Evolutionary conservation across 2,888 invertebrate species (phyloP), one percentile per base, ranked within the genome.

Genomic region (Osmoderma eremita): DNA sequence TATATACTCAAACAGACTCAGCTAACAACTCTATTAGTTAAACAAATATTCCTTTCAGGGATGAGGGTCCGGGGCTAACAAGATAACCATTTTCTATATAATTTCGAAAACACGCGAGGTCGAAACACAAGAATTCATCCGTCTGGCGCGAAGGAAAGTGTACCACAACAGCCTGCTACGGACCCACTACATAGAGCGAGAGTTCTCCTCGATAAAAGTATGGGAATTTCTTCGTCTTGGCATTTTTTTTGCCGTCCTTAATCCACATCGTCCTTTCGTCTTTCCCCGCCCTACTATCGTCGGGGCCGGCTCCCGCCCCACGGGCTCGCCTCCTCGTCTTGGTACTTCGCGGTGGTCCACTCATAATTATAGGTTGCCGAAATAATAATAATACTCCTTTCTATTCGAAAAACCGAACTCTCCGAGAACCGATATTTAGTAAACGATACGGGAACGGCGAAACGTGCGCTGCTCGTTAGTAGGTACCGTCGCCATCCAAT

Each of bases 351-450:
- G 80, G 80, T 80, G 80, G 80, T 80, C 80, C 75, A 30, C 30
- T 73, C 73, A 76, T 80, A 80, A 80, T 80, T 80, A 80, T 77
- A 77, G 78, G 80, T 79, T 80, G 77, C 77, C 76, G 74, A 79
- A 78, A 80, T 80, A 80, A 80, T 80, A 80, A 80, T 80, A 79
- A 79, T 61, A 56, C 77, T 75, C 78, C 74, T 77, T 75, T 53
- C 50, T 75, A 79, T 80, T 79, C 79, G 78, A 78, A 80, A 61
- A 79, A 79, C 76, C 78, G 77, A n/a, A 80, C 38, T 53, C 38
- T 3, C 79, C 79, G 80, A 80, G 80, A 80, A 80, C 79, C 78
- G 76, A 77, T 79, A 76, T 78, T 79, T 79, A 79, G 78, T 79
- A 76, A 78, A 77, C 75, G 78, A 78, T 77, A 77, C 72, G 70